Percentiles rank a stretch among this genome's conserved stretches.
phyloP scores from a whole-genome alignment of 1,140 invertebrate genomes.

The Drosophila azteca region DNA sequence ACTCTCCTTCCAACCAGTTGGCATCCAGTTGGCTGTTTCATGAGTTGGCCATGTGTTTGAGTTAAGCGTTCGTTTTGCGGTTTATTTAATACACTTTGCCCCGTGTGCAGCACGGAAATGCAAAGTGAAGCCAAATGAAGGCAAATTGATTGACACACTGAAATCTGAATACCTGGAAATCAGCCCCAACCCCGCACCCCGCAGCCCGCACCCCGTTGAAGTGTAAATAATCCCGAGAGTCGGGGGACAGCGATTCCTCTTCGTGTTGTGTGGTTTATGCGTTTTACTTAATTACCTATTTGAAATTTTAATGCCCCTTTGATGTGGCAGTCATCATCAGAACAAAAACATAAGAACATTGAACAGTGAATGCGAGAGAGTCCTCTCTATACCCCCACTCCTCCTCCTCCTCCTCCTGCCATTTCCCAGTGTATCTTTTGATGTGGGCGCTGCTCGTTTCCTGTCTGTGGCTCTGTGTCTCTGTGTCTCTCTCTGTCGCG shows the following conservation, averaged over 20 bases:
- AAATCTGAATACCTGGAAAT: constrained; percentile 22
- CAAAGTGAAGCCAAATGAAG: constrained; percentile 39
- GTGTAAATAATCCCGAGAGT: constrained; percentile 75
- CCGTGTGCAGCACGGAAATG: constrained; percentile 44
- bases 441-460: constrained; percentile 70
- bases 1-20: background rate
- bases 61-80: constrained; percentile 75
- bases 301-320: constrained; percentile 76
- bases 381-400: no score
- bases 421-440: constrained; percentile 44
- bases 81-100: constrained; percentile 76
- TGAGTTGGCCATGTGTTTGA: constrained; percentile 43
- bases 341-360: background rate
- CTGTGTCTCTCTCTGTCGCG: constrained; percentile 37
- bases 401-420: constrained; percentile 32
- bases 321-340: constrained; percentile 55
- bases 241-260: constrained; percentile 4
- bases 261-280: constrained; percentile 70
- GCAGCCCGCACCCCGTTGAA: constrained; percentile 11
- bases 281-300: constrained; percentile 82
- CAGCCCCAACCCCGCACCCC: background rate
- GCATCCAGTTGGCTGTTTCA: constrained; percentile 1
- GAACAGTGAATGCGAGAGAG: constrained; percentile 3
- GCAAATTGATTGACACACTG: constrained; percentile 64
- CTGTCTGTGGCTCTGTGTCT: constrained; percentile 28